Conservation (phyloP, 2,888 invertebrate genomes). For the Hololepta plana region DNA sequence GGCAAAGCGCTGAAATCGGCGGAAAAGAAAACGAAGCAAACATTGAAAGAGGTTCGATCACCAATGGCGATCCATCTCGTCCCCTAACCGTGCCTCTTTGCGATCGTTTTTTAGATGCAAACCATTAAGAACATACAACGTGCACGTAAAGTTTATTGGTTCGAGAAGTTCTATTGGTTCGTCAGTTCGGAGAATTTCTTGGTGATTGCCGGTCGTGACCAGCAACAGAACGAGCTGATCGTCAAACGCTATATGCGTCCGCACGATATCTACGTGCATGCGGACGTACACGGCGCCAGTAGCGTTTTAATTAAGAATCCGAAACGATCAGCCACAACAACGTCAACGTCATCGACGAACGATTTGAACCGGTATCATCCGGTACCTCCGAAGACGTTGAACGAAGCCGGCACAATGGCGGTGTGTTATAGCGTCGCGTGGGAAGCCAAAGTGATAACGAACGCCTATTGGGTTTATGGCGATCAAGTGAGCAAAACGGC, state of each 20-base stretch:
- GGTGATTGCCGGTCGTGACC: slow-evolving; percentile 90
- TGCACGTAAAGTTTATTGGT: slow-evolving; percentile 91
- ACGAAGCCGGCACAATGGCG: slow-evolving; percentile 94
- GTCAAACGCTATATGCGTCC: slow-evolving; percentile 83
- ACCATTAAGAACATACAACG: slow-evolving; percentile 85
- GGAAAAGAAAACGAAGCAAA: slow-evolving; percentile 84
- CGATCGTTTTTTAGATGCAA: slow-evolving; percentile 27
- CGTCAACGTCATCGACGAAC: too few species aligned
- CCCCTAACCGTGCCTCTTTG: neutral
- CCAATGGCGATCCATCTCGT: neutral
- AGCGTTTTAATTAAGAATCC: slow-evolving; percentile 86
- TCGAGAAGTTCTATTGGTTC: slow-evolving; percentile 99
- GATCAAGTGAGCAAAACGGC: slow-evolving; percentile 95
- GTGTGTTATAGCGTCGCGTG: slow-evolving; percentile 94
- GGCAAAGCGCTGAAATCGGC: slow-evolving; percentile 90
- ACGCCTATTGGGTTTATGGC: slow-evolving; percentile 94
- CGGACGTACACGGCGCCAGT: slow-evolving; percentile 84
- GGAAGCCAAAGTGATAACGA: slow-evolving; percentile 93
- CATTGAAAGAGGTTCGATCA: slow-evolving; percentile 62
- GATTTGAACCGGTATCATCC: too few species aligned
- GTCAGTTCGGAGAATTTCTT: slow-evolving; percentile 90
- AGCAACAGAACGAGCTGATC: slow-evolving; percentile 94
- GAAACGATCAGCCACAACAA: slow-evolving; percentile 31
- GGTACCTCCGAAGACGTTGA: slow-evolving; percentile 86
- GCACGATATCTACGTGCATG: slow-evolving; percentile 91